Percentiles rank a stretch among this genome's conserved stretches.
Evolutionary conservation across 1,140 invertebrate species (phyloP).

Genomic region (Onthophagus taurus): DNA sequence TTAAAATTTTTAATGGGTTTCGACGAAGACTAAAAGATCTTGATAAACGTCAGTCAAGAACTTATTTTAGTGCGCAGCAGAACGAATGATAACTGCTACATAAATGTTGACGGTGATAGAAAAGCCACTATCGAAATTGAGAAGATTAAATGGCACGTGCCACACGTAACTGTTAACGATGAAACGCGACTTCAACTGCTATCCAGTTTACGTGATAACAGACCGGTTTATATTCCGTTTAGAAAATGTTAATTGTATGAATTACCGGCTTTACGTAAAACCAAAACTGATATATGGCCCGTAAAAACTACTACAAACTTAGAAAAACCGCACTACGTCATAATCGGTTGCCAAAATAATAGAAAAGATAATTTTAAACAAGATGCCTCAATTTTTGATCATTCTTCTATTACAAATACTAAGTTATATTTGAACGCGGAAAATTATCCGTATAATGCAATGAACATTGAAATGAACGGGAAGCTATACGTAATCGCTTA

Average conservation of each 20-base stretch:
- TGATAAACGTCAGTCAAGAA: conserved; percentile 10
- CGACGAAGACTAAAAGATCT: conserved; percentile 1
- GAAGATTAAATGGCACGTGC: conserved; percentile 16
- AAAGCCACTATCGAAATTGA: too few species aligned
- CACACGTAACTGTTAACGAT: conserved; percentile 13
- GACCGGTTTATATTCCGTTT: conserved; percentile 13
- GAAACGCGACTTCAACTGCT: conserved; percentile 8
- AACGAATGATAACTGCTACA: conserved; percentile 9
- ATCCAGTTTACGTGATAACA: conserved; percentile 3
- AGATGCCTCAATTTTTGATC: conserved; percentile 17
- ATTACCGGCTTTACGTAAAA: conserved; percentile 12
- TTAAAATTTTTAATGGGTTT: not conserved
- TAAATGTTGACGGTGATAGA: not conserved
- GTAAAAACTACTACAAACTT: conserved; percentile 17
- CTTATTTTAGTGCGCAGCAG: conserved; percentile 5
- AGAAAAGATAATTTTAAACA: conserved; percentile 7
- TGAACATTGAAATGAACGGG: conserved; percentile 25
- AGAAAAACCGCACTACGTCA: conserved; percentile 17
- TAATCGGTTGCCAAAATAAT: conserved; percentile 17
- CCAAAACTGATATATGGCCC: conserved; percentile 18
- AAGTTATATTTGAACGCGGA: conserved; percentile 32
- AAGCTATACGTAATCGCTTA: conserved; percentile 28
- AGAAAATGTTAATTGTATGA: conserved; percentile 19
- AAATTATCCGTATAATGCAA: conserved; percentile 29
- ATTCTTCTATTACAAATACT: conserved; percentile 16